Percentiles rank a stretch among this genome's conserved stretches.
Conservation (phyloP, 2,113 vertebrate genomes). For the Daboia siamensis region DNA sequence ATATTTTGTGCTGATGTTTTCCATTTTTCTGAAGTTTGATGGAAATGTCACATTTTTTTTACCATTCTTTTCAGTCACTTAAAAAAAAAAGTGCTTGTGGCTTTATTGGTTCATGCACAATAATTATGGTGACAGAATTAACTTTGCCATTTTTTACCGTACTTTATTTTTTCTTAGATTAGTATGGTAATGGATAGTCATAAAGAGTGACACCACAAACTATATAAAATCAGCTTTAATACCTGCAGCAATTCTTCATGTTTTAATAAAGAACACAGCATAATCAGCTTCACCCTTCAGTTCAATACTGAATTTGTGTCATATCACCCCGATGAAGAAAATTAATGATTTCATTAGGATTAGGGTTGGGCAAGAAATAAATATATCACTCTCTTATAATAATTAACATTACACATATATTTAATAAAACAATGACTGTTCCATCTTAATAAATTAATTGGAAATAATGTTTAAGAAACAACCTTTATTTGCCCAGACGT, state of each 20-base stretch:
- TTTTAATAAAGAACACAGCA: not conserved
- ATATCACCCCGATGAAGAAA: not conserved
- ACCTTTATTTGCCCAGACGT: not conserved
- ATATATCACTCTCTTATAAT: not conserved
- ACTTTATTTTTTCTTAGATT: not conserved
- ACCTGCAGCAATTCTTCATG: not conserved
- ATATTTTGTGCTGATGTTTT: not conserved
- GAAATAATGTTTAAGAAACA: not conserved
- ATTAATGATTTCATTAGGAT: not conserved
- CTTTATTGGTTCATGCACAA: not conserved
- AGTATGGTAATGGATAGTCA: not conserved
- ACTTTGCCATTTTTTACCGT: not conserved
- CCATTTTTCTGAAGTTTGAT: not conserved
- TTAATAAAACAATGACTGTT: not conserved
- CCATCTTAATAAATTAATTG: not conserved
- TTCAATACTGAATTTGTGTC: not conserved
- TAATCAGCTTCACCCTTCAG: not conserved
- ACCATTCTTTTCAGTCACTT: not conserved
- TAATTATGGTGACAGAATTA: not conserved
- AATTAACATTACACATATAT: not conserved
- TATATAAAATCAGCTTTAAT: not conserved
- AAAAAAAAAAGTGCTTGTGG: not conserved
- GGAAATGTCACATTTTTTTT: not conserved
- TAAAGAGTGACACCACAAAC: not conserved
- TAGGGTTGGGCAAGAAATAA: not conserved